These are phyloP conservation scores for Taenaris catops DNA, from an alignment of 2,888 invertebrate genomes.

Conservation along the genomic window DNA sequence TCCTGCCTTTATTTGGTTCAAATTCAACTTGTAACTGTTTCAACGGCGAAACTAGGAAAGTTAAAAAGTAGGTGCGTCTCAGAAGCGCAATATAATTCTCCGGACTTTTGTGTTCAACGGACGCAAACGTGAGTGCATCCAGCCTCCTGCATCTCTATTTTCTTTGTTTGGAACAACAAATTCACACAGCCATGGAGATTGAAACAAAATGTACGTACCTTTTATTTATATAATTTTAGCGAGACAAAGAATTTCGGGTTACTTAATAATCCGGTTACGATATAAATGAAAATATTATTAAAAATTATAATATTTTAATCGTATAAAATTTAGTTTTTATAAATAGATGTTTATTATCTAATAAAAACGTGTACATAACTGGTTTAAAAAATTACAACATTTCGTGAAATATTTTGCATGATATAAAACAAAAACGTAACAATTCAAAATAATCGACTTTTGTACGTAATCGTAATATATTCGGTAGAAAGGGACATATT, in stretches of 20 bases:
- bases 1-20: constrained; percentile 43
- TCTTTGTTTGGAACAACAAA: constrained; percentile 28
- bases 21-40: constrained; percentile 53
- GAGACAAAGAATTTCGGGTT: background rate
- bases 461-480: no score
- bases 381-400: no score
- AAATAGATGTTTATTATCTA: no score
- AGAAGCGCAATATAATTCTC: constrained; percentile 40
- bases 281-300: no score
- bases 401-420: no score
- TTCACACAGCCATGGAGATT: constrained; percentile 54
- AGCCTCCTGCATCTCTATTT: constrained; percentile 32
- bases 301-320: constrained; percentile 3
- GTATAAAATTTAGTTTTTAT: no score
- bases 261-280: no score
- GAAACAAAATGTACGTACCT: constrained; percentile 57
- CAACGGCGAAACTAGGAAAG: constrained; percentile 37
- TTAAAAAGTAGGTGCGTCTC: constrained; percentile 26
- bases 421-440: no score
- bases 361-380: no score
- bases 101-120: constrained; percentile 36
- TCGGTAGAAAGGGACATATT: no score
- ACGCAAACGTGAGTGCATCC: constrained; percentile 33
- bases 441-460: no score
- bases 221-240: constrained; percentile 5